These are phyloP conservation scores for Parnassius mnemosyne DNA, from an alignment of 2,888 invertebrate species.

Conservation along the genomic window DNA sequence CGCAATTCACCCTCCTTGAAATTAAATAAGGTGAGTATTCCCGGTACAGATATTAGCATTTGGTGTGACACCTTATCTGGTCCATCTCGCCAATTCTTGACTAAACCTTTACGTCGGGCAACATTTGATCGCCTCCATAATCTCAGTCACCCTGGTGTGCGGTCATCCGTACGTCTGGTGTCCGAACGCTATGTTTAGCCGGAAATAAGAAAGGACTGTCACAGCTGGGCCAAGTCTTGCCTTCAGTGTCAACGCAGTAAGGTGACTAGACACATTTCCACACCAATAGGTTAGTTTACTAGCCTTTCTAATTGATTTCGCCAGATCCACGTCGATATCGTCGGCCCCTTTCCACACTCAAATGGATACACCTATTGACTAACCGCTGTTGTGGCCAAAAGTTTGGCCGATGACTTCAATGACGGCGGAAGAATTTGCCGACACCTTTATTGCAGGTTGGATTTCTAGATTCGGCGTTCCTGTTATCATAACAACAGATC, in stretches of 20 bases:
- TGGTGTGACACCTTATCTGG: background rate
- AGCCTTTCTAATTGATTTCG: too few species aligned
- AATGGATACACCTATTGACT: background rate
- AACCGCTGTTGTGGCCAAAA: background rate
- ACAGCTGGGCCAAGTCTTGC: background rate
- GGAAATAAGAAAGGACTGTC: background rate
- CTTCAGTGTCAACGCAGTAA: background rate
- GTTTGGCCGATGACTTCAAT: background rate
- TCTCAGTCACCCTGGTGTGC: conserved; percentile 1
- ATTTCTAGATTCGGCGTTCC: background rate
- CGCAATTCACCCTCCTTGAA: too few species aligned
- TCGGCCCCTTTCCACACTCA: background rate
- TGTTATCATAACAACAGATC: background rate
- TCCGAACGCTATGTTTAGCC: background rate
- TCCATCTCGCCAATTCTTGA: background rate
- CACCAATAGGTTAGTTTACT: background rate
- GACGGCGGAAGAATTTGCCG: background rate
- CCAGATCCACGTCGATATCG: background rate
- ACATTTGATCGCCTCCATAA: background rate
- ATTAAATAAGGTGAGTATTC: background rate
- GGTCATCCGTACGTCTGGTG: background rate
- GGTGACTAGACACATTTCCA: background rate
- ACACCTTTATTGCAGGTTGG: background rate
- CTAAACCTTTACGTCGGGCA: background rate
- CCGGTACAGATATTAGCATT: background rate